These are phyloP conservation scores for Tyria jacobaeae DNA, from an alignment of 2,888 invertebrate species.

Conservation along the genomic window DNA sequence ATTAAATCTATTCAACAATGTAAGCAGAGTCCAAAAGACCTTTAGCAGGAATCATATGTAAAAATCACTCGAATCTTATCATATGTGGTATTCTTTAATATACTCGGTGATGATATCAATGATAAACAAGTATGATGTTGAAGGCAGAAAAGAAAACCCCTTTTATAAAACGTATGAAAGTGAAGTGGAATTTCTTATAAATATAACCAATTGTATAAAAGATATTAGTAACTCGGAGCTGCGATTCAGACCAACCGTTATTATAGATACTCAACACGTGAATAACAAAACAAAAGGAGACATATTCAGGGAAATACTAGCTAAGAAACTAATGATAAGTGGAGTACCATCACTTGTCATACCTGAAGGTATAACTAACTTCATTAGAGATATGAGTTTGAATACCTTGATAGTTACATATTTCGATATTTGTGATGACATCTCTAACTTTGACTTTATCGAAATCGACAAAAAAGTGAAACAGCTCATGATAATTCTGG, in stretches of 20 bases:
- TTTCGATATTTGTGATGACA: slow-evolving; percentile 44
- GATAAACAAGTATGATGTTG: neutral
- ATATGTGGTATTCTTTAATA: slow-evolving; percentile 13
- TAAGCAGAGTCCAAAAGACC: neutral
- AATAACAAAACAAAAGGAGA: slow-evolving; percentile 23
- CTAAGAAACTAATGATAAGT: slow-evolving; percentile 31
- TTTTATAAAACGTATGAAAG: slow-evolving; percentile 2
- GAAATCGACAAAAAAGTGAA: slow-evolving; percentile 43
- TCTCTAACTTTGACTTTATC: slow-evolving; percentile 39
- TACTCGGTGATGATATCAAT: slow-evolving; percentile 15
- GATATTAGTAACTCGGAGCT: slow-evolving; percentile 37
- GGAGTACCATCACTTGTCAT: slow-evolving; percentile 37
- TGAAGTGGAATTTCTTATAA: slow-evolving; percentile 15
- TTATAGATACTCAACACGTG: slow-evolving; percentile 34
- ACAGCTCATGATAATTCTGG: slow-evolving; percentile 55
- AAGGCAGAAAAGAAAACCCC: neutral
- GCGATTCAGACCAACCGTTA: slow-evolving; percentile 43
- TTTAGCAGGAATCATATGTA: neutral
- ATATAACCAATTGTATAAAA: slow-evolving; percentile 44
- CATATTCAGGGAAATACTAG: slow-evolving; percentile 38
- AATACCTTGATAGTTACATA: slow-evolving; percentile 37
- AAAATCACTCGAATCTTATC: neutral
- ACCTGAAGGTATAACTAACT: neutral
- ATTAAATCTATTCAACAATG: neutral
- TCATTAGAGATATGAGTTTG: slow-evolving; percentile 19